phyloP scores from a whole-genome alignment of 1,140 invertebrate species.

The Anthonomus grandis region DNA sequence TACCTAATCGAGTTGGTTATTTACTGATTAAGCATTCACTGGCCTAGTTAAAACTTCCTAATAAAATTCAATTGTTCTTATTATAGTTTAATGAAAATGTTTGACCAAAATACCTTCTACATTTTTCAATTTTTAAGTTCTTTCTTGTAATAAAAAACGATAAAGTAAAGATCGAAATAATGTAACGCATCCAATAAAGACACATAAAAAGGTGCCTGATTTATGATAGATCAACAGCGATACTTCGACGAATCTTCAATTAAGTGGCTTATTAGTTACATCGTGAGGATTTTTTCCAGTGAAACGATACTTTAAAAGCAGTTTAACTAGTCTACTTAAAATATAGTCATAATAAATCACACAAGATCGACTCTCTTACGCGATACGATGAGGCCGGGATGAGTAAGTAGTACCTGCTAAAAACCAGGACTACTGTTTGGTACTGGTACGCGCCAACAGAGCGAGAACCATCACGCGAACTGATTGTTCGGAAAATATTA shows the following conservation, averaged over 20 bases:
- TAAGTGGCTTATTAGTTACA: constrained; percentile 17
- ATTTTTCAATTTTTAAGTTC: too few species aligned
- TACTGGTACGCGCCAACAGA: constrained; percentile 19
- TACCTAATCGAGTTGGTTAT: too few species aligned
- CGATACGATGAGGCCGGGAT: too few species aligned
- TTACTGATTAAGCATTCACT: too few species aligned
- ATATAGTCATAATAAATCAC: constrained; percentile 26
- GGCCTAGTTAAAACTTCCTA: too few species aligned
- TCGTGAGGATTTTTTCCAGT: constrained; percentile 7
- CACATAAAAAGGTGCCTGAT: too few species aligned
- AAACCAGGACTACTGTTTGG: constrained; percentile 21
- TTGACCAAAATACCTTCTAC: too few species aligned
- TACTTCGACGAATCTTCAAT: constrained; percentile 8
- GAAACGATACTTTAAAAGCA: constrained; percentile 16
- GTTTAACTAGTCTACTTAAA: constrained; percentile 26
- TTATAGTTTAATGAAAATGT: too few species aligned
- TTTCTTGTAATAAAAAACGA: too few species aligned
- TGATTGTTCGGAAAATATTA: constrained; percentile 26
- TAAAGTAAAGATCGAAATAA: too few species aligned
- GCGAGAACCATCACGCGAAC: constrained; percentile 24
- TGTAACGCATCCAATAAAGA: too few species aligned
- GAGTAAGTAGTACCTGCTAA: constrained; percentile 23
- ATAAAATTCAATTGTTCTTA: too few species aligned
- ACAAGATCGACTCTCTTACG: constrained; percentile 20
- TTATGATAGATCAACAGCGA: not conserved